Conservation (phyloP, 2,888 invertebrate species). For the Helleia helle region DNA sequence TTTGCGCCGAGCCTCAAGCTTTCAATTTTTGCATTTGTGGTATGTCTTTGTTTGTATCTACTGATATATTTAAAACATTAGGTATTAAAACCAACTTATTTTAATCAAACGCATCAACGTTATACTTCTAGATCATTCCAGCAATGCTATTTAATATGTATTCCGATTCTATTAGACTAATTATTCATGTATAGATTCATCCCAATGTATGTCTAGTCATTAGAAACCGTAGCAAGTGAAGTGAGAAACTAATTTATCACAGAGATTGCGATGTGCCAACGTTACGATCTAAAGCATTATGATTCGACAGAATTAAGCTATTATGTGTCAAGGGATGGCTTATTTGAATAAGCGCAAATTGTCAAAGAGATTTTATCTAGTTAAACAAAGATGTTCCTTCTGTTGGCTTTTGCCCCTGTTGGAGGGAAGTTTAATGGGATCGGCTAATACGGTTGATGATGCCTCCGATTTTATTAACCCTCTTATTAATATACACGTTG, state of each 20-base stretch:
- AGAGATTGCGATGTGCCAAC: constrained; percentile 11
- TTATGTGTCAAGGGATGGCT: constrained; percentile 59
- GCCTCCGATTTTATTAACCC: constrained; percentile 53
- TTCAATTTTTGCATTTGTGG: too few relatives aligned
- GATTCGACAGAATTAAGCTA: constrained; percentile 53
- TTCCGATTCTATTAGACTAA: too few relatives aligned
- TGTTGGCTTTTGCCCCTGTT: constrained; percentile 62
- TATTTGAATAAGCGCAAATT: constrained; percentile 73
- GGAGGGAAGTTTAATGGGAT: constrained; percentile 62
- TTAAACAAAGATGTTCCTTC: constrained; percentile 67
- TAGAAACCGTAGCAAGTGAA: constrained; percentile 14
- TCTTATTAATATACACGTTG: constrained; percentile 54
- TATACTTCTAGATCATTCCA: too few relatives aligned
- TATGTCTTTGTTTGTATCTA: too few relatives aligned
- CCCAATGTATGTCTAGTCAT: constrained; percentile 8
- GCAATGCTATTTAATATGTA: too few relatives aligned
- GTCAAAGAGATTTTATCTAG: constrained; percentile 73
- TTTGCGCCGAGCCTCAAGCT: too few relatives aligned
- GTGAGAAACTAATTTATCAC: constrained; percentile 24
- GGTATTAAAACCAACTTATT: too few relatives aligned
- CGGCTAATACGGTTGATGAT: constrained; percentile 68
- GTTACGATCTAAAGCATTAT: constrained; percentile 25
- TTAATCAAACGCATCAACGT: too few relatives aligned
- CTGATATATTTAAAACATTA: too few relatives aligned
- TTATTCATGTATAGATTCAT: neutral